Evolutionary conservation across 1,140 invertebrate species (phyloP), one percentile per base, ranked within the genome.

Genomic region (Ceratina calcarata): DNA sequence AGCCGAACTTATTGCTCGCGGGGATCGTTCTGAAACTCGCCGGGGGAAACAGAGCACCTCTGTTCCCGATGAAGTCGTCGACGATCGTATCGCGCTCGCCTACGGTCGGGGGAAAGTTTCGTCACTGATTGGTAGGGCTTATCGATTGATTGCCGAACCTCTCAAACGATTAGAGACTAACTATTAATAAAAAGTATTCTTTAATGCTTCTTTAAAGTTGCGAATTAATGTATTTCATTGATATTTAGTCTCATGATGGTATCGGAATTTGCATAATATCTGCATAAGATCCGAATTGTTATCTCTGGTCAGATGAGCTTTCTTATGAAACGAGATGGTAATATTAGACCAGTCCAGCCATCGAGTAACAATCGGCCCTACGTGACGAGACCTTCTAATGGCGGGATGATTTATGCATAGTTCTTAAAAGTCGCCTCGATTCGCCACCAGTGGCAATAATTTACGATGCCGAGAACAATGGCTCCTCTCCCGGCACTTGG

Each of bases 381-480:
- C 58, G 55, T 18, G 16, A 24, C 20, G 13, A 24, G 60, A 78
- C 51, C 60, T 72, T 78, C 69, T 78, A 78, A 78, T 72, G 20
- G 8, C 18, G 16, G 0, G 15, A 13, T 57, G 76, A 78, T 78
- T 78, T 65, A 72, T 72, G 70, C 76, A 57, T 0, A 49, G 60
- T 65, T 65, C 77, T 81, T 77, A 22, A 70, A 57, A 18, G 53
- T 8, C 18, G 20, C 58, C 45, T 64, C 51, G 65, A 76, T 60
- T 53, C 18, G n/a, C 37, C 49, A n/a, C 18, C 61, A 12, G 53
- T 65, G 74, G 24, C 37, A 78, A 81, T 81, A 81, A 81, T 81
- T 81, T 78, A 81, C 73, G 66, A 81, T 67, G 45, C 22, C 15
- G 58, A 72, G 76, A 86, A 86, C 84, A 86, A 86, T 86, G 76